Percentiles rank a stretch among this genome's conserved stretches.
Conservation (phyloP, 2,888 invertebrate genomes). For the Drosophila nr. fundita region DNA sequence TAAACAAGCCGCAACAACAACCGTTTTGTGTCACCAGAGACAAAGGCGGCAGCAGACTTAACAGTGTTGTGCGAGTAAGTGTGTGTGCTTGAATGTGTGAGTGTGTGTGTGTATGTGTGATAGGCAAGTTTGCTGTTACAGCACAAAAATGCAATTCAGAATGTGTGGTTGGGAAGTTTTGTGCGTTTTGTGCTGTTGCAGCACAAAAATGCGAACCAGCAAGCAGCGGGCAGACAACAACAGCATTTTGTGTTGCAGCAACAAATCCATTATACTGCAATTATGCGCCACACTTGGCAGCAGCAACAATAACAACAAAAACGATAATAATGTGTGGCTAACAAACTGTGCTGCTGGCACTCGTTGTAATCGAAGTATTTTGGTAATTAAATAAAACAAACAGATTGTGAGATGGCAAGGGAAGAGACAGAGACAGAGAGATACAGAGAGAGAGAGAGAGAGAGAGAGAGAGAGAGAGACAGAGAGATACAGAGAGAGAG, state of each 20-base stretch:
- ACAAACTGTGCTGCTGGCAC: slow-evolving; percentile 36
- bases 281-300: slow-evolving; percentile 73
- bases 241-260: slow-evolving; percentile 56
- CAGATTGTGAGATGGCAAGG: slow-evolving; percentile 13
- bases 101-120: slow-evolving; percentile 4
- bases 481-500: neutral
- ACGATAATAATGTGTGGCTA: slow-evolving; percentile 2
- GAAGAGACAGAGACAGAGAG: neutral
- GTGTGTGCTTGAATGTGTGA: slow-evolving; percentile 1
- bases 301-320: slow-evolving; percentile 39
- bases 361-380: slow-evolving; percentile 69
- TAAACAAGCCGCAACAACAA: slow-evolving; percentile 67
- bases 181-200: slow-evolving; percentile 39
- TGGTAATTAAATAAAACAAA: slow-evolving; percentile 77
- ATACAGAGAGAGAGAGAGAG: neutral
- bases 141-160: slow-evolving; percentile 2
- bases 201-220: slow-evolving; percentile 46
- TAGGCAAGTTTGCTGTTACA: slow-evolving; percentile 1
- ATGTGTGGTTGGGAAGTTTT: slow-evolving; percentile 19
- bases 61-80: slow-evolving; percentile 39
- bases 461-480: neutral
- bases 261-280: slow-evolving; percentile 81
- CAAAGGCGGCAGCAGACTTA: slow-evolving; percentile 59
- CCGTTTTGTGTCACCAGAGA: slow-evolving; percentile 72
- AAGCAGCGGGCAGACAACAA: slow-evolving; percentile 15